phyloP scores from a whole-genome alignment of 2,888 invertebrate genomes.

The Tachina grossa region DNA sequence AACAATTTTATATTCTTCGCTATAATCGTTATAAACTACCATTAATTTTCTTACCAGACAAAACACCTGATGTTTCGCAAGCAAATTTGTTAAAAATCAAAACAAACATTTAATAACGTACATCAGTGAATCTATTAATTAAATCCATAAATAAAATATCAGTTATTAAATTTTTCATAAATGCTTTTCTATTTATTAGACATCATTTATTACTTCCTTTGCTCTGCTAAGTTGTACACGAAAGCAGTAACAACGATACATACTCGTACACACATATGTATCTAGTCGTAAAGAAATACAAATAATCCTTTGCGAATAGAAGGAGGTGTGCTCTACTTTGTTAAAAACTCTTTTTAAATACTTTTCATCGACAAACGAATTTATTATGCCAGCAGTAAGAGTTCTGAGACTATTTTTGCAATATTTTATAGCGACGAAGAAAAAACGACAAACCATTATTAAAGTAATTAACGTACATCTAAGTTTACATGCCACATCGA shows the following conservation, averaged over 20 bases:
- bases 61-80: slow-evolving; percentile 34
- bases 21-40: not conserved
- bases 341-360: slow-evolving; percentile 49
- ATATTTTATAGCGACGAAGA: slow-evolving; percentile 1
- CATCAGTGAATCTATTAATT: slow-evolving; percentile 61
- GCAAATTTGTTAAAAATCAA: slow-evolving; percentile 24
- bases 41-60: not conserved
- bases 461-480: slow-evolving; percentile 71
- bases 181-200: slow-evolving; percentile 65
- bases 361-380: slow-evolving; percentile 19
- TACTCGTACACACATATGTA: no score
- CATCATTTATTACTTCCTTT: slow-evolving; percentile 61
- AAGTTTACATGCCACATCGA: slow-evolving; percentile 67
- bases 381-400: slow-evolving; percentile 7
- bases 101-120: slow-evolving; percentile 43
- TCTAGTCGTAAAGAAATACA: slow-evolving; percentile 19
- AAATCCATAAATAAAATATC: slow-evolving; percentile 64
- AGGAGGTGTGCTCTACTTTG: slow-evolving; percentile 67
- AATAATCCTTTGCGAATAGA: slow-evolving; percentile 20
- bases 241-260: no score
- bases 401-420: slow-evolving; percentile 18
- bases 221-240: not conserved
- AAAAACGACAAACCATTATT: slow-evolving; percentile 61
- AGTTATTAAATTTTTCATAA: slow-evolving; percentile 59
- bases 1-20: no score